Conservation (phyloP, 2,888 invertebrate species). For the Drosophila hawaiiensis region DNA sequence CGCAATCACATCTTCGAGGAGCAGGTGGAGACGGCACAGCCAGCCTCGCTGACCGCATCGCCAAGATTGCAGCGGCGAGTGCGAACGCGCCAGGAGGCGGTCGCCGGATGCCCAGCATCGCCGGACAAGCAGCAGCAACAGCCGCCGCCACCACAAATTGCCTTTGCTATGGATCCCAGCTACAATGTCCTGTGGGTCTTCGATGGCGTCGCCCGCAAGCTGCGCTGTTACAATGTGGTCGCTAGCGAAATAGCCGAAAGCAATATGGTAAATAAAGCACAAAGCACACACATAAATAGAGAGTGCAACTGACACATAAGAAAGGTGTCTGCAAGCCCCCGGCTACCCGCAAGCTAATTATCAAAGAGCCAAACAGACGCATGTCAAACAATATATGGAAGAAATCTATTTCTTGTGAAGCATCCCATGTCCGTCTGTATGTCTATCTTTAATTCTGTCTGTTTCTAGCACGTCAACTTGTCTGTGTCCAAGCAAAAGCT, state of each 20-base stretch:
- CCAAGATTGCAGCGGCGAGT: constrained; percentile 46
- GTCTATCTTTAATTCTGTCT: not conserved
- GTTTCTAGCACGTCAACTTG: too few relatives aligned
- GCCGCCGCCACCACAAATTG: constrained; percentile 81
- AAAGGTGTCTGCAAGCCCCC: not conserved
- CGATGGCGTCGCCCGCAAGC: constrained; percentile 87
- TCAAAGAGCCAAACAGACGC: not conserved
- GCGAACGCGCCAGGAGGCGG: constrained; percentile 58
- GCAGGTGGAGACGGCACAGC: constrained; percentile 50
- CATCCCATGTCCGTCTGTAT: not conserved
- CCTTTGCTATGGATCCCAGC: constrained; percentile 91
- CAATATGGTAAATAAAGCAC: constrained; percentile 69
- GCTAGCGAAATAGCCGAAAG: constrained; percentile 88
- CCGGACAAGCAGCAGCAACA: constrained; percentile 62
- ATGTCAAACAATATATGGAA: too few relatives aligned
- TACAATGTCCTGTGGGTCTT: constrained; percentile 98
- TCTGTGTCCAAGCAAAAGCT: too few relatives aligned
- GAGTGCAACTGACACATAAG: not conserved
- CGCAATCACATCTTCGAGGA: constrained; percentile 85
- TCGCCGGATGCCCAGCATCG: constrained; percentile 24
- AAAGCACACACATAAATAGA: not conserved
- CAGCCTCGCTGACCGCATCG: constrained; percentile 37
- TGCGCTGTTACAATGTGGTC: constrained; percentile 93
- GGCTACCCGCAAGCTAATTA: not conserved
- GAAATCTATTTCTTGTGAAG: not conserved